Evolutionary conservation across 1,140 invertebrate genomes (phyloP).

Genomic region (honey bee (Apis mellifera)): Amel_HAv3.1 CM009938.2:3327501-3328000

Average conservation of each 20-base stretch:
- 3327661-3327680: too few species aligned
- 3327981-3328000: not conserved
- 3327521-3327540: constrained; percentile 20
- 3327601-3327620: not conserved
- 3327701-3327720: too few species aligned
- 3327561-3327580: constrained; percentile 10
- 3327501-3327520: not conserved
- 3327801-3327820: too few species aligned
- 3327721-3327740: too few species aligned
- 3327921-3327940: constrained; percentile 18
- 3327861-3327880: not conserved
- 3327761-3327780: too few species aligned
- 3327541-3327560: constrained; percentile 22
- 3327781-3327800: too few species aligned
- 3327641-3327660: too few species aligned
- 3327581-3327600: not conserved
- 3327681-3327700: too few species aligned
- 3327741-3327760: too few species aligned
- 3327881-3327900: not conserved
- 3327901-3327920: constrained; percentile 8
- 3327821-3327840: too few species aligned
- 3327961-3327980: too few species aligned
- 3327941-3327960: constrained; percentile 4
- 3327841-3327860: too few species aligned
- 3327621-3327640: not conserved